Evolutionary conservation across 2,113 vertebrate species (phyloP).

Genomic region (Mirounga angustirostris): DNA sequence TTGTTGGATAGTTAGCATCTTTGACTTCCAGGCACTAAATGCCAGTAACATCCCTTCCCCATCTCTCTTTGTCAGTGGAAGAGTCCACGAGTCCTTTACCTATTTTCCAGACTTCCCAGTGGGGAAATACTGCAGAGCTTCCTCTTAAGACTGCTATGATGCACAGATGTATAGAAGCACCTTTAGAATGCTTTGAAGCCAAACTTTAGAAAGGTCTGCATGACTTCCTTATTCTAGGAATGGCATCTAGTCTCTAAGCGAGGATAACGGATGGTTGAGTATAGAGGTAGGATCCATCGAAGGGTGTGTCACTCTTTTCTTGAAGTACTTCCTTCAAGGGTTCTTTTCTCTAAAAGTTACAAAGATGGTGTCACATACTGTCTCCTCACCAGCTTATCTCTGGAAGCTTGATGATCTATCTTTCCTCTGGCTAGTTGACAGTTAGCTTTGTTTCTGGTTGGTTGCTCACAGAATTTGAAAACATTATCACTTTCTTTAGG

Average conservation of each 20-base stretch:
- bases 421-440: background rate
- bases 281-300: background rate
- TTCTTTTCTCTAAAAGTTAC: background rate
- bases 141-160: background rate
- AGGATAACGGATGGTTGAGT: background rate
- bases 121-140: background rate
- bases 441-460: background rate
- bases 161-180: background rate
- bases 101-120: background rate
- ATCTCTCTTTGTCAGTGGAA: background rate
- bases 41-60: background rate
- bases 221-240: background rate
- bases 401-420: background rate
- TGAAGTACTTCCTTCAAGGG: background rate
- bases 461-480: conserved; percentile 17
- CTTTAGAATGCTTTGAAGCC: background rate
- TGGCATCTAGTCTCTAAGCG: background rate
- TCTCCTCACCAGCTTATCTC: background rate
- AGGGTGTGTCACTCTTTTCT: background rate
- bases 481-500: background rate
- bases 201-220: background rate
- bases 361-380: background rate
- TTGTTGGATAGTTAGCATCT: background rate
- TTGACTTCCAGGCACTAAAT: background rate
- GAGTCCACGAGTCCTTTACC: background rate